Evolutionary conservation across 2,888 invertebrate genomes (phyloP).

Genomic region (Doris montereyensis): DNA sequence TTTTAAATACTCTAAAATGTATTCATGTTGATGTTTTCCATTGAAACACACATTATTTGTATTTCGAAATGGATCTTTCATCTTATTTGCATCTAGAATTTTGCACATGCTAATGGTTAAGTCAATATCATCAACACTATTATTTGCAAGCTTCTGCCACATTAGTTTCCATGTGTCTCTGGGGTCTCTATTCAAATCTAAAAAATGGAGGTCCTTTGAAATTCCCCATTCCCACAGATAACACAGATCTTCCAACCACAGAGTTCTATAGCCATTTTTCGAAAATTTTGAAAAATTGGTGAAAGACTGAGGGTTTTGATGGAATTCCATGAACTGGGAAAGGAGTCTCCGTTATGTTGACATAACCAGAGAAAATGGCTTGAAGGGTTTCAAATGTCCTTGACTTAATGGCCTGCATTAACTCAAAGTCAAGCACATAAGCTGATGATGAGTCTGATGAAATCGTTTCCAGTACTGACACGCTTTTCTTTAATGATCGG

Average conservation of each 20-base stretch:
- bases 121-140: conserved; percentile 53
- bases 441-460: conserved; percentile 2
- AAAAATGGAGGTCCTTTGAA: conserved; percentile 58
- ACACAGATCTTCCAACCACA: conserved; percentile 64
- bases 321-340: conserved; percentile 56
- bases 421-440: conserved; percentile 57
- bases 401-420: conserved; percentile 59
- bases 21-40: conserved; percentile 58
- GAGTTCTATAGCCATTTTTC: conserved; percentile 50
- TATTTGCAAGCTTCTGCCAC: conserved; percentile 46
- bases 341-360: conserved; percentile 53
- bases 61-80: conserved; percentile 59
- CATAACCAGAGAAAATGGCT: conserved; percentile 55
- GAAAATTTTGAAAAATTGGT: conserved; percentile 48
- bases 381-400: conserved; percentile 61
- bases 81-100: conserved; percentile 49
- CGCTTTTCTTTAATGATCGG: conserved; percentile 55
- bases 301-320: conserved; percentile 47
- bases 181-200: conserved; percentile 45
- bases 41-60: conserved; percentile 59
- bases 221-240: conserved; percentile 64
- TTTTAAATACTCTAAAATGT: conserved; percentile 54
- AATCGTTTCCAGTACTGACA: conserved; percentile 47
- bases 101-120: conserved; percentile 56
- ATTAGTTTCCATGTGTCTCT: conserved; percentile 50